phyloP scores from a whole-genome alignment of 2,888 invertebrate species.

The Prionchulus punctatus region DNA sequence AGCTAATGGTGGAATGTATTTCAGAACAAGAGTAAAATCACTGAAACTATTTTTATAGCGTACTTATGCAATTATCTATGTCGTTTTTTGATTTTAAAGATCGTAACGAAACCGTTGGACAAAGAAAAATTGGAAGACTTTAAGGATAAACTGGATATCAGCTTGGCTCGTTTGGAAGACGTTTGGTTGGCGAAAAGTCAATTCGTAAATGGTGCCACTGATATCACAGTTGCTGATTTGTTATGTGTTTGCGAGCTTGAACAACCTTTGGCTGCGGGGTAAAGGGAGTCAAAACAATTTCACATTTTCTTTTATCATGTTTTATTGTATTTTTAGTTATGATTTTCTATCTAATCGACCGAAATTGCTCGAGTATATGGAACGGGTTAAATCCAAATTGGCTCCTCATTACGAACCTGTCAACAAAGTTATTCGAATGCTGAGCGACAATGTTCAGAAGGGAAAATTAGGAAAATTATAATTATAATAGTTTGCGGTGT shows the following conservation, averaged over 20 bases:
- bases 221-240: conserved; percentile 55
- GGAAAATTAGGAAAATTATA: background rate
- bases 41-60: too few species aligned
- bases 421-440: background rate
- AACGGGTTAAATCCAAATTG: background rate
- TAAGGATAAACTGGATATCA: conserved; percentile 14
- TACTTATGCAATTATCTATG: too few species aligned
- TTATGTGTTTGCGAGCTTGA: conserved; percentile 59
- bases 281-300: too few species aligned
- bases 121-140: conserved; percentile 13
- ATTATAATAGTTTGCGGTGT: too few species aligned
- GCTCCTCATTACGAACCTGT: background rate
- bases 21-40: conserved; percentile 45
- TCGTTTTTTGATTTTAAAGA: too few species aligned
- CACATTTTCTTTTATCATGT: too few species aligned
- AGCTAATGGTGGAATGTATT: conserved; percentile 44
- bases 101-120: conserved; percentile 18
- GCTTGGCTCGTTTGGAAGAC: conserved; percentile 17
- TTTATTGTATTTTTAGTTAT: background rate
- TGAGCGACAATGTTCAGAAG: background rate
- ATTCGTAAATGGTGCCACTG: conserved; percentile 29
- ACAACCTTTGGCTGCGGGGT: conserved; percentile 41
- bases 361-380: background rate
- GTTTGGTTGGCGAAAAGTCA: conserved; percentile 16
- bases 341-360: background rate